Conservation (phyloP, 1,140 invertebrate genomes). For the Procambarus clarkii region DNA sequence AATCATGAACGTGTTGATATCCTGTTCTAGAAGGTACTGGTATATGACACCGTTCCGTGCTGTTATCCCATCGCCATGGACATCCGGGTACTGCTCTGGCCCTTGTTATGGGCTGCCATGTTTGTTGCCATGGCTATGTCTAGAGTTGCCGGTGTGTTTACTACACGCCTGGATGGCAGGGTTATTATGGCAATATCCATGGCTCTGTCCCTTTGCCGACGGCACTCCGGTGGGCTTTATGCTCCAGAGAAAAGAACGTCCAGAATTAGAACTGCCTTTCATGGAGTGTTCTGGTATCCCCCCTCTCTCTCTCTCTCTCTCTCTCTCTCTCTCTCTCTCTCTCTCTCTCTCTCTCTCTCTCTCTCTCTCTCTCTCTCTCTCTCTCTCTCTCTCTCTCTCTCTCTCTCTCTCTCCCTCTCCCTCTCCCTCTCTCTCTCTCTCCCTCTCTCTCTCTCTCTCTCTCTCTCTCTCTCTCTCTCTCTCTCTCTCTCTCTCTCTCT, state of each 20-base stretch:
- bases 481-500: too few relatives aligned
- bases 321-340: background rate
- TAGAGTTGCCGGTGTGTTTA: background rate
- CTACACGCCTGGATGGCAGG: background rate
- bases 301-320: background rate
- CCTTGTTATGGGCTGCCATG: background rate
- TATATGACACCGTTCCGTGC: background rate
- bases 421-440: background rate
- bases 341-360: background rate
- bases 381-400: background rate
- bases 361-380: background rate
- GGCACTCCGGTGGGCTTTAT: background rate
- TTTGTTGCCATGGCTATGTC: background rate
- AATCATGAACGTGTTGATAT: background rate
- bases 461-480: background rate
- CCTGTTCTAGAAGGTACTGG: background rate
- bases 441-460: constrained; percentile 5
- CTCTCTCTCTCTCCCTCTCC: background rate
- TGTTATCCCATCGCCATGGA: background rate
- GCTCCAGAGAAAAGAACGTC: background rate
- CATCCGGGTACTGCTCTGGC: background rate
- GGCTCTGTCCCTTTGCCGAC: background rate
- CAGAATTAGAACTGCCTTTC: background rate
- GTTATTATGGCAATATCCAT: background rate
- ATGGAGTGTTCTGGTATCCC: background rate